phyloP scores from a whole-genome alignment of 2,888 invertebrate species.

The Tiphia femorata region DNA sequence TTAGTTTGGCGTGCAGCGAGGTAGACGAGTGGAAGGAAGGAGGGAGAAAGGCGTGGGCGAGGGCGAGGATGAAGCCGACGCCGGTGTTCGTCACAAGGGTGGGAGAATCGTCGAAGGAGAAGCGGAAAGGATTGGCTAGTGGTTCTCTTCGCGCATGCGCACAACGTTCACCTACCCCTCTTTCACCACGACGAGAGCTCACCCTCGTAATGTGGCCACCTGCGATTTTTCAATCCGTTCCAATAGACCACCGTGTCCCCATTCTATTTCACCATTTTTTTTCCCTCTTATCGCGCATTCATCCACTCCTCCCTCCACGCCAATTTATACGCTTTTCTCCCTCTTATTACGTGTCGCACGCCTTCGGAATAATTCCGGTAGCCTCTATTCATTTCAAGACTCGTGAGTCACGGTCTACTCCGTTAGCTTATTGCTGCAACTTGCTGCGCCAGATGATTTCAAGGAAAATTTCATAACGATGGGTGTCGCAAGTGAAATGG shows the following conservation, averaged over 20 bases:
- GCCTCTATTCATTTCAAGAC: too few relatives aligned
- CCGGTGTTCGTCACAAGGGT: too few relatives aligned
- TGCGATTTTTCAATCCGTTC: slow-evolving; percentile 2
- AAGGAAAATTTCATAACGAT: too few relatives aligned
- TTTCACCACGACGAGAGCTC: not conserved
- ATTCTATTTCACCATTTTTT: slow-evolving; percentile 1
- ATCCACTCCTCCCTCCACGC: not conserved
- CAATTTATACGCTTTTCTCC: not conserved
- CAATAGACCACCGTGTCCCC: too few relatives aligned
- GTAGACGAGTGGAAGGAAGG: slow-evolving; percentile 15
- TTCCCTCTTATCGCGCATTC: not conserved
- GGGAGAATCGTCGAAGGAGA: not conserved
- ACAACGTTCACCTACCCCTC: not conserved
- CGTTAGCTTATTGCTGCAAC: too few relatives aligned
- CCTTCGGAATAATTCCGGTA: too few relatives aligned
- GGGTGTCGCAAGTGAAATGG: too few relatives aligned
- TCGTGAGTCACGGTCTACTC: too few relatives aligned
- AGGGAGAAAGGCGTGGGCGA: slow-evolving; percentile 5
- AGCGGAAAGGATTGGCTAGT: slow-evolving; percentile 21
- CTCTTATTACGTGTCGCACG: too few relatives aligned
- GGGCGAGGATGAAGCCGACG: too few relatives aligned
- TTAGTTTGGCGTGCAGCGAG: slow-evolving; percentile 3
- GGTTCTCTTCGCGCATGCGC: slow-evolving; percentile 39
- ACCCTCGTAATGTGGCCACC: too few relatives aligned
- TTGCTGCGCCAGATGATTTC: too few relatives aligned